phyloP scores from a whole-genome alignment of 2,888 invertebrate species.

The Alsophila aescularia region DNA sequence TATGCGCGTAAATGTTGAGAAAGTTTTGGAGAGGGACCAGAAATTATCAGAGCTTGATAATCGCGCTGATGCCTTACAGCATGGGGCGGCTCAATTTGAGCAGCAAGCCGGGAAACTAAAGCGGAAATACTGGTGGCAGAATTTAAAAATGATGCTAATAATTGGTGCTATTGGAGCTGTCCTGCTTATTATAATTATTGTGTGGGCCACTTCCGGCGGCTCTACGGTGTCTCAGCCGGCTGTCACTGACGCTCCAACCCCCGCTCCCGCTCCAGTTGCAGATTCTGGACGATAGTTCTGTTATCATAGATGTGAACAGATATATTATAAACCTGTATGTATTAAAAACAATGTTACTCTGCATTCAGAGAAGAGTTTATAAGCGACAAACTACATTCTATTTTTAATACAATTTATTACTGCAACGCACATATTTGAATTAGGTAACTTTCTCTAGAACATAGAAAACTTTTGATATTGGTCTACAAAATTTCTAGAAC shows the following conservation, averaged over 20 bases:
- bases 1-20: constrained; percentile 98
- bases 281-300: constrained; percentile 60
- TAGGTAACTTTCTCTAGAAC: constrained; percentile 19
- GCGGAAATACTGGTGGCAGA: constrained; percentile 99
- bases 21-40: constrained; percentile 97
- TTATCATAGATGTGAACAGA: constrained; percentile 32
- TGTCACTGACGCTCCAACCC: constrained; percentile 46
- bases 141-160: constrained; percentile 98
- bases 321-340: constrained; percentile 14
- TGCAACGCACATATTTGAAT: constrained; percentile 17
- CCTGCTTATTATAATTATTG: constrained; percentile 92
- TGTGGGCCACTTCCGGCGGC: constrained; percentile 76
- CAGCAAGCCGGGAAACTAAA: constrained; percentile 98
- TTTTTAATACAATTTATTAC: constrained; percentile 12
- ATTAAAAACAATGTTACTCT: constrained; percentile 22
- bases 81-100: constrained; percentile 98
- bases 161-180: constrained; percentile 93
- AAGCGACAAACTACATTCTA: constrained; percentile 14
- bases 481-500: constrained; percentile 47
- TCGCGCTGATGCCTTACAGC: constrained; percentile 96
- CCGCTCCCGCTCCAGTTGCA: constrained; percentile 6
- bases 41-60: constrained; percentile 97
- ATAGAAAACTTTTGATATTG: constrained; percentile 34
- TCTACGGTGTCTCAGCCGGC: constrained; percentile 12
- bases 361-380: constrained; percentile 21